Evolutionary conservation across 2,888 invertebrate species (phyloP).

Genomic region (Leptarthrus brevirostris): DNA sequence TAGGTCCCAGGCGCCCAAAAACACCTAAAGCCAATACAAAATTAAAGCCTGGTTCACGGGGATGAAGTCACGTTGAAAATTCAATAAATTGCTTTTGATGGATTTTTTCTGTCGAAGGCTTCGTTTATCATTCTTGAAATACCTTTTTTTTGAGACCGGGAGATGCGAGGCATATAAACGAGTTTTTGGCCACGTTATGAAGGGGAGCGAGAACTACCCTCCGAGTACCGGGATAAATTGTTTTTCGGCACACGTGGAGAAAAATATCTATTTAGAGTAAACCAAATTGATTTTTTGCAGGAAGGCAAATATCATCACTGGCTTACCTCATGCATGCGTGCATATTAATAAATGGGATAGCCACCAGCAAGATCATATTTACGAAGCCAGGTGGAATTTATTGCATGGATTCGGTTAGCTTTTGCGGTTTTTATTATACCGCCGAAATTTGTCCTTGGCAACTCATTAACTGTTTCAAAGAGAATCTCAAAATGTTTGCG

Average conservation of each 20-base stretch:
- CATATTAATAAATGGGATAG: slow-evolving; percentile 16
- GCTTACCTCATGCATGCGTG: slow-evolving; percentile 1
- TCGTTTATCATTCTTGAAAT: slow-evolving; percentile 47
- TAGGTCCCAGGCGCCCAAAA: not conserved
- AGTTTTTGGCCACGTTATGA: slow-evolving; percentile 2
- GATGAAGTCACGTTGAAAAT: slow-evolving; percentile 51
- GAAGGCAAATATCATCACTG: not conserved
- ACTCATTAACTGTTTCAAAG: slow-evolving; percentile 3
- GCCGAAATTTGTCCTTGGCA: not conserved
- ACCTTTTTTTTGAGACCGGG: not conserved
- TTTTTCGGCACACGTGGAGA: slow-evolving; percentile 4
- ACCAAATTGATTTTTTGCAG: slow-evolving; percentile 17
- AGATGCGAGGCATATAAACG: slow-evolving; percentile 25
- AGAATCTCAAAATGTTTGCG: slow-evolving; percentile 28
- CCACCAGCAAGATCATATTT: not conserved
- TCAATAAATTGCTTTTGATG: slow-evolving; percentile 50
- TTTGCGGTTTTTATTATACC: no score
- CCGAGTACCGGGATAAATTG: slow-evolving; percentile 14
- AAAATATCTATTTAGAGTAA: slow-evolving; percentile 17
- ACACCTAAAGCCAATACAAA: slow-evolving; percentile 45
- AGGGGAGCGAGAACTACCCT: not conserved
- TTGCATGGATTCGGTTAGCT: no score
- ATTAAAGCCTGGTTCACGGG: slow-evolving; percentile 46
- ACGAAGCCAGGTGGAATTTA: not conserved
- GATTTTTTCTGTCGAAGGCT: slow-evolving; percentile 42